phyloP scores from a whole-genome alignment of 2,113 vertebrate species.

The Camelus dromedarius region DNA sequence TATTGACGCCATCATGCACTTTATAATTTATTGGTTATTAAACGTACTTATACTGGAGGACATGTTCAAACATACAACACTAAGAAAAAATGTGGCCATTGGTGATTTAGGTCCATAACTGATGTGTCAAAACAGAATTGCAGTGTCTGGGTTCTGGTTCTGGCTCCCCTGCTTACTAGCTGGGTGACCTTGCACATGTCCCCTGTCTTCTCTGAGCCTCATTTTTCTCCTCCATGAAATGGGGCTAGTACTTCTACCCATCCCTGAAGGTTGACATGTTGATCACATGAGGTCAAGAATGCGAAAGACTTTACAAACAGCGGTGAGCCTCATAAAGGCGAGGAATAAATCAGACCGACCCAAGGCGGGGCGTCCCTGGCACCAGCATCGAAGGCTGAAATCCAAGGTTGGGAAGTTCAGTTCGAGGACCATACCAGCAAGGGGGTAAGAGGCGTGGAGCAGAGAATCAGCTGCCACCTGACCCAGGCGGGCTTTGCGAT shows the following conservation, averaged over 20 bases:
- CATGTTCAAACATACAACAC: neutral
- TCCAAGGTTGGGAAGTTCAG: neutral
- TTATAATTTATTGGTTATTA: neutral
- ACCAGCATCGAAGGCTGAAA: neutral
- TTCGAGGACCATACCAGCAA: neutral
- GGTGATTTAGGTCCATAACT: neutral
- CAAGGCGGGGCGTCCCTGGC: fast-evolving
- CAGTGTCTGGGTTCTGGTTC: neutral
- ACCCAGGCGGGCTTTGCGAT: neutral
- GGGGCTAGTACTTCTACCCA: neutral
- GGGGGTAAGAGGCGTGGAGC: neutral
- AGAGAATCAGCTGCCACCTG: neutral
- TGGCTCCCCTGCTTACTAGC: neutral
- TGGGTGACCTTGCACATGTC: neutral
- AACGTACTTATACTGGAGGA: neutral
- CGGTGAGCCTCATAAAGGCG: fast-evolving
- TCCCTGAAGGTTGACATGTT: neutral
- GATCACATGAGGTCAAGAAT: neutral
- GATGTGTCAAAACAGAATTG: neutral
- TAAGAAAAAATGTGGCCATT: neutral
- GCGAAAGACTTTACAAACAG: neutral
- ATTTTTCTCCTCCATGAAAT: neutral
- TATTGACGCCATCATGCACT: neutral
- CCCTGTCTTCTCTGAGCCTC: neutral
- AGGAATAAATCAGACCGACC: neutral